These are phyloP conservation scores for Tipula lateralis DNA, from an alignment of 2,888 invertebrate genomes.

Conservation along the genomic window DNA sequence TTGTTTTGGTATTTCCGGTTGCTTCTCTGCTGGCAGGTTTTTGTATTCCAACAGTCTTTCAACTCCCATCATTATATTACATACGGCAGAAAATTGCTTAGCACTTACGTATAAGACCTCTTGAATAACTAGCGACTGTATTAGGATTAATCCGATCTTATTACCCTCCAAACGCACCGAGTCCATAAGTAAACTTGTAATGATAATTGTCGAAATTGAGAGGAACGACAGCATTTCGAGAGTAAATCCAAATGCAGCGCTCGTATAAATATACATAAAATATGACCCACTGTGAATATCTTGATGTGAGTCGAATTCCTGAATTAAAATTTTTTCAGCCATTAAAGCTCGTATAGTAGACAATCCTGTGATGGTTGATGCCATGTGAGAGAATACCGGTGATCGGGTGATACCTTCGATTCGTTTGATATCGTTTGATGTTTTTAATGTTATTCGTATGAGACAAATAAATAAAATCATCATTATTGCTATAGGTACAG, in stretches of 20 bases:
- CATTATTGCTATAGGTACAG: slow-evolving; percentile 56
- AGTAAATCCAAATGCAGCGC: slow-evolving; percentile 61
- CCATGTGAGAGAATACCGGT: slow-evolving; percentile 74
- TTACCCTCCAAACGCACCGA: slow-evolving; percentile 41
- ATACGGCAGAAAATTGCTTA: slow-evolving; percentile 66
- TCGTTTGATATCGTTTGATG: slow-evolving; percentile 64
- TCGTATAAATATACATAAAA: slow-evolving; percentile 60
- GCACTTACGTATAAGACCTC: slow-evolving; percentile 65
- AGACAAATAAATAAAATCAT: slow-evolving; percentile 55
- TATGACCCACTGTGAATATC: slow-evolving; percentile 64
- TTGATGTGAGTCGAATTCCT: slow-evolving; percentile 58
- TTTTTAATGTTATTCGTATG: slow-evolving; percentile 59
- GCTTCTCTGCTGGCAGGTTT: slow-evolving; percentile 44
- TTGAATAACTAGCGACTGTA: slow-evolving; percentile 51
- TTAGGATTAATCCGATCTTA: slow-evolving; percentile 53
- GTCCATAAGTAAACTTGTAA: slow-evolving; percentile 55
- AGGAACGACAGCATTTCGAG: slow-evolving; percentile 60
- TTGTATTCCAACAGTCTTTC: slow-evolving; percentile 69
- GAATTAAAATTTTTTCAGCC: slow-evolving; percentile 59
- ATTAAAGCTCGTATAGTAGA: slow-evolving; percentile 68
- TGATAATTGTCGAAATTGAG: slow-evolving; percentile 59
- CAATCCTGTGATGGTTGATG: slow-evolving; percentile 68
- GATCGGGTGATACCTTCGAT: slow-evolving; percentile 65
- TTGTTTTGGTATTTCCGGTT: slow-evolving; percentile 40
- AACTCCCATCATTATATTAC: slow-evolving; percentile 63